Percentiles rank a stretch among this genome's conserved stretches.
These are phyloP conservation scores for Dufourea novaeangliae DNA, from an alignment of 1,140 invertebrate genomes.

Conservation along the genomic window DNA sequence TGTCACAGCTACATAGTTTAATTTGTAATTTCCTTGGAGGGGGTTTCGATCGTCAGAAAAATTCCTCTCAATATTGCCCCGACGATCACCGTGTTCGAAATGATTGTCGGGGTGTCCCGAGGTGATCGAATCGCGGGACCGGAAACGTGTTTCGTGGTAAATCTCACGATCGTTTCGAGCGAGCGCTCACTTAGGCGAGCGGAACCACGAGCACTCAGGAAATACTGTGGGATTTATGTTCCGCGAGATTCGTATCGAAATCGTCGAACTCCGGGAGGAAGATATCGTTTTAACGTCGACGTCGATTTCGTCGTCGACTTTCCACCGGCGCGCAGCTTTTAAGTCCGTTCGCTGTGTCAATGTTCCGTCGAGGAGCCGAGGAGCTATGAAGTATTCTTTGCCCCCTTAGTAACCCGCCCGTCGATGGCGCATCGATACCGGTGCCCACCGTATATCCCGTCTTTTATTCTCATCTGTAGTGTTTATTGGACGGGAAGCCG, in stretches of 20 bases:
- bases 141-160: neutral
- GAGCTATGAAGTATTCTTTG: neutral
- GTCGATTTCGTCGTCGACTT: constrained; percentile 2
- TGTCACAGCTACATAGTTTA: too few species aligned
- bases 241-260: neutral
- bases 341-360: neutral
- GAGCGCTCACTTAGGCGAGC: neutral
- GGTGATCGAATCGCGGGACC: neutral
- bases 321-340: neutral
- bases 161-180: constrained; percentile 5
- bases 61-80: too few species aligned
- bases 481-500: neutral
- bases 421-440: neutral
- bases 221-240: constrained; percentile 6
- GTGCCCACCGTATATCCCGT: neutral
- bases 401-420: neutral
- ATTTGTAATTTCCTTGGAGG: too few species aligned
- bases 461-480: neutral
- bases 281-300: constrained; percentile 12
- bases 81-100: neutral
- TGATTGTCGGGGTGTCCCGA: neutral
- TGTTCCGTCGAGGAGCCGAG: neutral
- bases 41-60: too few species aligned
- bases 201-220: neutral
- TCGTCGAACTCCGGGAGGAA: neutral